Evolutionary conservation across 2,797 vertebrate species (phyloP).

Genomic region (Epinephelus coioides): DNA sequence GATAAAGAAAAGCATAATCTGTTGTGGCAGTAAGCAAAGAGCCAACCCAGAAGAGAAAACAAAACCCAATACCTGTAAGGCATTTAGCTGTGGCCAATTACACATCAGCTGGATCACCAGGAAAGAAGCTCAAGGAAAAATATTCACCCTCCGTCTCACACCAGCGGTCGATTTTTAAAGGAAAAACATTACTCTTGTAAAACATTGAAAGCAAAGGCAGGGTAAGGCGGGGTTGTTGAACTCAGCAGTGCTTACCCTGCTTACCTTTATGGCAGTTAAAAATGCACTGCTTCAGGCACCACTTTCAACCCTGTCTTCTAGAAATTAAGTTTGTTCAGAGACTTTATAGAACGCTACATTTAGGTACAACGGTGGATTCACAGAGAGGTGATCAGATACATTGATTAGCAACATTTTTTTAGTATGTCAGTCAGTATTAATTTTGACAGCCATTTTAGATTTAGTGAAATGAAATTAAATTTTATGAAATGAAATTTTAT

Average conservation of each 20-base stretch:
- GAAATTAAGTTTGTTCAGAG: no score
- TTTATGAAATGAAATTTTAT: no score
- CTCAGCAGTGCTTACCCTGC: not conserved
- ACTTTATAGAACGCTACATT: no score
- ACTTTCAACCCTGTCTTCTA: no score
- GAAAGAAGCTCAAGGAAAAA: slow-evolving; percentile 50
- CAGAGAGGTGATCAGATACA: no score
- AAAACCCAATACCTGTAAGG: slow-evolving; percentile 62
- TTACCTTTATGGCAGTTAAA: slow-evolving; percentile 18
- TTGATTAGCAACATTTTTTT: no score
- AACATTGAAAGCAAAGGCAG: slow-evolving; percentile 29
- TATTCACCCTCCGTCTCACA: slow-evolving; percentile 23
- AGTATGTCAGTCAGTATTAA: no score
- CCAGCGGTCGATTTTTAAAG: slow-evolving; percentile 34
- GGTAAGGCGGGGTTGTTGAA: not conserved
- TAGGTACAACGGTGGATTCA: no score
- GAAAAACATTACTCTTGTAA: slow-evolving; percentile 26
- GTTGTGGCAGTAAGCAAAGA: slow-evolving; percentile 59
- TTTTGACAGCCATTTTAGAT: no score
- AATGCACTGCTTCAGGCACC: no score
- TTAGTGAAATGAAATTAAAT: no score
- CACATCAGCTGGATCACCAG: slow-evolving; percentile 48
- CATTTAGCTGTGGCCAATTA: slow-evolving; percentile 61
- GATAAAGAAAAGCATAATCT: slow-evolving; percentile 60
- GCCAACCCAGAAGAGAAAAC: slow-evolving; percentile 47